Base-by-base conservation (phyloP, 1,140 invertebrate species). In the Hetaerina americana region DNA sequence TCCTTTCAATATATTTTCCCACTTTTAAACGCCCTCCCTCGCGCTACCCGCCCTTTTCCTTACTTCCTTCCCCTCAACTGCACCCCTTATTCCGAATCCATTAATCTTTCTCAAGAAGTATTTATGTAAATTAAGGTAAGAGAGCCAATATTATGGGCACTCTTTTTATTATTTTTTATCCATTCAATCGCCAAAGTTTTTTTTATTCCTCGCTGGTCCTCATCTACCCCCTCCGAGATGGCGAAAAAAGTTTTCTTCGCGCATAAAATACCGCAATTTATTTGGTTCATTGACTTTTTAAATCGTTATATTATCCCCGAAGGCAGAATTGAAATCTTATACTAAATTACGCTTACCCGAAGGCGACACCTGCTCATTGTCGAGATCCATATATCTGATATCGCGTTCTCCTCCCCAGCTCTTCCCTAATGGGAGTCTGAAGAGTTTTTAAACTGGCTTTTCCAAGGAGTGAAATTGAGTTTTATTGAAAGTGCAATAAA, bases 71-170 rank as follows among this genome's bases (percentile, higher is more conserved):
- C 68, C 28, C 24, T 49, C 28, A 25, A 27, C 6, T 10, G 29
- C 70, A 15, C 70, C 68, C 22, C 15, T 57, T 18, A 57, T 57
- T 57, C 40, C 40, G 40, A 57, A 57, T 57, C 40, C 40, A 57
- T 57, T 57, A 57, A 27, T 71, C 29, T 57, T 49, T 49, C 70
- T 70, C 70, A 26, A 26, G 29, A 26, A 71, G 29, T 71, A 18
- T 24, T 40, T 66, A 71, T 71, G 70, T 40, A 71, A 71, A 49
- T 40, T 26, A 40, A 71, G 70, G 29, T 71, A 72, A 72, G 66
- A 72, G 66, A 66, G 66, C 71, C 71, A 68, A 68, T 69, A 72
- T 25, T 29, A 72, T 66, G 66, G 40, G 40, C 15, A 57, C 22
- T 57, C 22, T 10, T 57, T 57, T 18, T 29, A 72, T 27, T 68